Conservation (phyloP, 37 sponge, comb jelly and placozoan genomes). For the Petrosia ficiformis region DNA sequence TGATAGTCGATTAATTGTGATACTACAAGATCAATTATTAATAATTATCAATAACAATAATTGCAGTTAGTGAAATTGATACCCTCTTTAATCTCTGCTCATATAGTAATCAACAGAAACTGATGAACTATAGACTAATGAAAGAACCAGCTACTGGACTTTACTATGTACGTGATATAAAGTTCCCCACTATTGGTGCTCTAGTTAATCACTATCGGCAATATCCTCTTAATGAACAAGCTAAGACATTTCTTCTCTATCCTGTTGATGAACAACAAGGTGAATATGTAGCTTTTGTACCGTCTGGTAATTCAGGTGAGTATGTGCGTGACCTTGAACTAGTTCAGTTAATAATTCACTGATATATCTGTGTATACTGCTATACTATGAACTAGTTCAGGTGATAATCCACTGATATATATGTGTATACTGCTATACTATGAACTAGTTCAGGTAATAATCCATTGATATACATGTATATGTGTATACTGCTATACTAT, state of each 20-base stretch:
- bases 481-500: too few species aligned
- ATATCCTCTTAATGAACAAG: constrained; percentile 32
- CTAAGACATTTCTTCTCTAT: constrained; percentile 24
- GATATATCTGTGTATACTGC: too few species aligned
- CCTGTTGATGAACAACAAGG: constrained; percentile 19
- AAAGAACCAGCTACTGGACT: constrained; percentile 4
- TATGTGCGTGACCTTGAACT: not conserved
- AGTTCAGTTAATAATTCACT: too few species aligned
- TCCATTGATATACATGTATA: too few species aligned
- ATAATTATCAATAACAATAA: too few species aligned
- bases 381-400: too few species aligned
- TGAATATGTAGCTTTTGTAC: constrained; percentile 3
- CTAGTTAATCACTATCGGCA: constrained; percentile 17
- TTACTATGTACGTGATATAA: constrained; percentile 21
- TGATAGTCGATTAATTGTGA: too few species aligned
- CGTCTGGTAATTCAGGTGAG: constrained; percentile 16
- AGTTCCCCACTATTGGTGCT: constrained; percentile 13
- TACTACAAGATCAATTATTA: too few species aligned
- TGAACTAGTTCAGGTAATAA: too few species aligned
- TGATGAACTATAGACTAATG: constrained; percentile 43
- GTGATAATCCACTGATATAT: too few species aligned
- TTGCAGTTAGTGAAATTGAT: too few species aligned
- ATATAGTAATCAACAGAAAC: constrained; percentile 34
- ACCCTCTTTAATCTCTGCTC: constrained; percentile 14
- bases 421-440: too few species aligned